Percentiles rank a stretch among this genome's conserved stretches.
phyloP scores from a whole-genome alignment of 1,140 invertebrate genomes.

The Anagrus nilaparvatae region DNA sequence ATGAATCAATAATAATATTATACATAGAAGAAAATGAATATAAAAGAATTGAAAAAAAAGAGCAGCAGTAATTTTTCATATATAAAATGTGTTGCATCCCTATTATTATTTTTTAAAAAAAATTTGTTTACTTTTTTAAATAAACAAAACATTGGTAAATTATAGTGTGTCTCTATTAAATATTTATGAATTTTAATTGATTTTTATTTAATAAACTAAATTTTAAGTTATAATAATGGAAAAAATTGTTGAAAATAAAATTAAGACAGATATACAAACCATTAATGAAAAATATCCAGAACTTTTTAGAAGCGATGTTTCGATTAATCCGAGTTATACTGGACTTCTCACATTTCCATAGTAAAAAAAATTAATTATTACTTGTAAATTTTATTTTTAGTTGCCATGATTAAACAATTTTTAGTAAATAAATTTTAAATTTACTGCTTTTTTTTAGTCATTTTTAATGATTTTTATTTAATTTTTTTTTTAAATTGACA shows the following conservation, averaged over 20 bases:
- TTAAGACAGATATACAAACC: conserved; percentile 19
- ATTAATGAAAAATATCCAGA: conserved; percentile 27
- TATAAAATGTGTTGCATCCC: too few relatives aligned
- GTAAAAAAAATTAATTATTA: conserved; percentile 18
- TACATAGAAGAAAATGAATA: conserved; percentile 14
- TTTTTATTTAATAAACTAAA: background rate
- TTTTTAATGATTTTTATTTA: background rate
- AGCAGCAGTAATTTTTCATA: too few relatives aligned
- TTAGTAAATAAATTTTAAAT: conserved; percentile 4
- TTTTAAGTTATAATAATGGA: background rate
- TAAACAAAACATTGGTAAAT: conserved; percentile 21
- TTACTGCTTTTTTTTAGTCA: background rate
- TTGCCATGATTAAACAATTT: conserved; percentile 12
- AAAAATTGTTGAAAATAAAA: conserved; percentile 16
- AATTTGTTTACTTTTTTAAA: conserved; percentile 32
- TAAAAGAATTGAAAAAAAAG: too few relatives aligned
- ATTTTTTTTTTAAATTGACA: background rate
- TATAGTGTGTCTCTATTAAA: conserved; percentile 20
- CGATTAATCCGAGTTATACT: conserved; percentile 29
- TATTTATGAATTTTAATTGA: conserved; percentile 8
- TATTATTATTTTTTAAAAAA: conserved; percentile 22
- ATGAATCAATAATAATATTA: background rate
- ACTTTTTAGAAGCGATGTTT: conserved; percentile 28
- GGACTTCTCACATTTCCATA: conserved; percentile 10
- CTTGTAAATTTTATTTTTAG: conserved; percentile 19